phyloP scores from a whole-genome alignment of 2,113 vertebrate genomes.

The Phainopepla nitens region DNA sequence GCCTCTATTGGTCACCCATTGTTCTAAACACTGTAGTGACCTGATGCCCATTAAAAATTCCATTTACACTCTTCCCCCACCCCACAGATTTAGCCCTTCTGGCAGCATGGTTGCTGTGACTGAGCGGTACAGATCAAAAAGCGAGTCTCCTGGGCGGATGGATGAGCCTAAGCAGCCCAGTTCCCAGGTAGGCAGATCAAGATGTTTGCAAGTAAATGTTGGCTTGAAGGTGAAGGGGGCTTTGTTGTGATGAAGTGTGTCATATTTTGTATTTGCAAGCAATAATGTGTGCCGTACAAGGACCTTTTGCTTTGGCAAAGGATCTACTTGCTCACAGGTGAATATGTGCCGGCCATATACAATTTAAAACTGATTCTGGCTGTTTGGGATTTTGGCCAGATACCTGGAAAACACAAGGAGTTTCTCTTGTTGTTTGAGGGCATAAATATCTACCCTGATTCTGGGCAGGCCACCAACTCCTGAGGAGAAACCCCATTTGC shows the following conservation, averaged over 20 bases:
- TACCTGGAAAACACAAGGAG: not conserved
- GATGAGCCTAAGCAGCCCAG: conserved; percentile 86
- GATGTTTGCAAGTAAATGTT: not conserved
- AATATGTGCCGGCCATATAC: accelerated
- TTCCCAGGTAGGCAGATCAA: conserved; percentile 78
- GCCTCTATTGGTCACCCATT: not conserved
- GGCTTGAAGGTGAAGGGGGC: not conserved
- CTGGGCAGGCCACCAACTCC: conserved; percentile 33
- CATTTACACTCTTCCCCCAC: conserved; percentile 40
- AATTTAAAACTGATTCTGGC: not conserved
- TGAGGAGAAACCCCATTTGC: not conserved
- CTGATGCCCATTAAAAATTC: conserved; percentile 26
- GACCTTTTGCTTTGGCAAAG: not conserved
- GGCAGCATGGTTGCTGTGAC: conserved; percentile 88
- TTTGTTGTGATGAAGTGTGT: not conserved
- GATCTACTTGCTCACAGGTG: not conserved
- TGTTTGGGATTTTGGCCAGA: not conserved
- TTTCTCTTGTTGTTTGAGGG: not conserved
- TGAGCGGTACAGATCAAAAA: conserved; percentile 91
- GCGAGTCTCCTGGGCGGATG: conserved; percentile 89
- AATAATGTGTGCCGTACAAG: not conserved
- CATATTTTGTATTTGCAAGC: not conserved
- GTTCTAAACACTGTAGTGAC: not conserved
- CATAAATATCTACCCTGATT: not conserved
- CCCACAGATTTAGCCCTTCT: conserved; percentile 91